Percentiles rank a stretch among this genome's conserved stretches.
phyloP scores from a whole-genome alignment of 1,140 invertebrate genomes.

The Potamilus streckersoni region DNA sequence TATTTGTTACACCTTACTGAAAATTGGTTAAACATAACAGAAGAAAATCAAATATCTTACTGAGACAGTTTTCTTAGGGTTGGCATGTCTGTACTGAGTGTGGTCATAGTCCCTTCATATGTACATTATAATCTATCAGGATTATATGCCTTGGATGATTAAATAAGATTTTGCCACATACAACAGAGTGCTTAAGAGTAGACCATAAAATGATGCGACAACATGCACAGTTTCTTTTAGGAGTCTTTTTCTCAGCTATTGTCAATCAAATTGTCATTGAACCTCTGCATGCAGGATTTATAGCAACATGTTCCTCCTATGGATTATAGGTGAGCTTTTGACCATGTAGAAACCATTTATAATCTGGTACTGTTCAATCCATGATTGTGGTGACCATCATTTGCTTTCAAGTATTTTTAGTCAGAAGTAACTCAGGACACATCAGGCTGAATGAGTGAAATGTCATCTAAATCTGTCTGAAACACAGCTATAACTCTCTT shows the following conservation, averaged over 20 bases:
- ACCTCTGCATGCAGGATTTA: background rate
- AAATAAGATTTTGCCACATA: constrained; percentile 2
- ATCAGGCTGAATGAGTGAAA: constrained; percentile 11
- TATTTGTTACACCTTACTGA: too few relatives aligned
- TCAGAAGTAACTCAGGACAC: background rate
- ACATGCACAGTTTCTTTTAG: constrained; percentile 9
- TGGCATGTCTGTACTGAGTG: too few relatives aligned
- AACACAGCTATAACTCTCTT: constrained; percentile 16
- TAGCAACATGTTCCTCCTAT: background rate
- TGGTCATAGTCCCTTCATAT: background rate
- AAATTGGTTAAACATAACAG: too few relatives aligned
- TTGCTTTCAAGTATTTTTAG: constrained; percentile 5
- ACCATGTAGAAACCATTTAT: constrained; percentile 1
- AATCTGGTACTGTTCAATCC: background rate
- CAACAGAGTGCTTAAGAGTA: constrained; percentile 2
- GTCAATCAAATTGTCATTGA: constrained; percentile 15
- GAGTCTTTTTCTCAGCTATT: constrained; percentile 9
- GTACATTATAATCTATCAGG: background rate
- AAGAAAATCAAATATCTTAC: too few relatives aligned
- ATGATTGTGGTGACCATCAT: constrained; percentile 8
- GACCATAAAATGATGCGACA: constrained; percentile 11
- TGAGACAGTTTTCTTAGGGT: too few relatives aligned
- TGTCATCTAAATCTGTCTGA: constrained; percentile 16
- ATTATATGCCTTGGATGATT: background rate
- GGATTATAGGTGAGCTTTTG: constrained; percentile 11